phyloP scores from a whole-genome alignment of 1,140 invertebrate species.

The Papilio machaon region DNA sequence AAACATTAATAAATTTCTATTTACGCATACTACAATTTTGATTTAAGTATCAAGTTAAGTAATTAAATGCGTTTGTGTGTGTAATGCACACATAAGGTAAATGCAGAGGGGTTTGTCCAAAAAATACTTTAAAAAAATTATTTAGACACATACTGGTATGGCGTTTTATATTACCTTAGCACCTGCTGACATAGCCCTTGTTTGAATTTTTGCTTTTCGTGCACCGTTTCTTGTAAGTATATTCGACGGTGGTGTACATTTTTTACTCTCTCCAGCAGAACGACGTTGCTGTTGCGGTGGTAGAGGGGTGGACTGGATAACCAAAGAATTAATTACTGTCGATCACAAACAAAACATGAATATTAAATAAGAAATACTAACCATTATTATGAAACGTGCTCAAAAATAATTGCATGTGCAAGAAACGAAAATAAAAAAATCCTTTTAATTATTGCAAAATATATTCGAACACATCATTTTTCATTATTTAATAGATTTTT shows the following conservation, averaged over 20 bases:
- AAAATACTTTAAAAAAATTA: no score
- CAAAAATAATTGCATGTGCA: neutral
- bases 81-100: no score
- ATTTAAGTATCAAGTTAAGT: no score
- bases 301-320: constrained; percentile 68
- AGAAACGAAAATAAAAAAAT: neutral
- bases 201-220: constrained; percentile 84
- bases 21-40: neutral
- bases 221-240: constrained; percentile 83
- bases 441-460: neutral
- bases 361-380: constrained; percentile 1
- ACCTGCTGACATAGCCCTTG: constrained; percentile 82
- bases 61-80: neutral
- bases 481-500: neutral
- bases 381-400: constrained; percentile 12
- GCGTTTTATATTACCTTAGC: constrained; percentile 57
- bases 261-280: constrained; percentile 70
- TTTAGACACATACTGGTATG: no score
- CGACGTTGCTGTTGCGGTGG: constrained; percentile 58
- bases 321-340: constrained; percentile 41
- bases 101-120: neutral
- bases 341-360: constrained; percentile 4
- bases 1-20: constrained; percentile 22
- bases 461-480: neutral
- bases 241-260: constrained; percentile 63